Conservation (phyloP, 2,113 vertebrate genomes). For the Cygnus atratus region DNA sequence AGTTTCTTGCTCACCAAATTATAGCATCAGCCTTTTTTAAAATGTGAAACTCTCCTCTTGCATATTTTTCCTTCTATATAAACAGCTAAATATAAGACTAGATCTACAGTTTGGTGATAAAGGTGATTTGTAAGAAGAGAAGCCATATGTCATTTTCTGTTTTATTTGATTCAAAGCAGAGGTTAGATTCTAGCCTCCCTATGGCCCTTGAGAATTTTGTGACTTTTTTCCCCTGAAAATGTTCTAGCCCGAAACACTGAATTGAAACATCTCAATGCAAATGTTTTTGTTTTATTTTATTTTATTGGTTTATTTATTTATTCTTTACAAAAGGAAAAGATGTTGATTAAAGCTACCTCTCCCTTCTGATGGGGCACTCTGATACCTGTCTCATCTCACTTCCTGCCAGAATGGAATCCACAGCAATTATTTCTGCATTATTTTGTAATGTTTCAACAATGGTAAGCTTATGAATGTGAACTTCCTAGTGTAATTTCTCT, state of each 20-base stretch:
- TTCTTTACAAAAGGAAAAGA: fast-evolving
- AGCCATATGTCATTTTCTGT: background rate
- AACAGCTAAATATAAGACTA: background rate
- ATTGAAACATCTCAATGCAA: background rate
- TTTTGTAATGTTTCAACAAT: background rate
- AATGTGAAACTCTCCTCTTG: conserved; percentile 10
- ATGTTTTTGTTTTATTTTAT: background rate
- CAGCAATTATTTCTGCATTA: background rate
- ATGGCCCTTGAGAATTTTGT: background rate
- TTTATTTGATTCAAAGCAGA: background rate
- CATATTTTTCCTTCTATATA: background rate
- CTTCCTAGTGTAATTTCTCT: background rate
- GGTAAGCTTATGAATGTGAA: background rate
- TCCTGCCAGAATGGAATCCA: background rate
- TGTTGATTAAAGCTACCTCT: background rate
- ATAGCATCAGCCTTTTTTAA: background rate
- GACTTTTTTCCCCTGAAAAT: background rate
- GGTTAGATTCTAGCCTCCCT: background rate
- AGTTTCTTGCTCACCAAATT: background rate
- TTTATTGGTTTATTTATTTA: background rate
- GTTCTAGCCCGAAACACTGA: background rate
- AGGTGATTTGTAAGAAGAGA: background rate
- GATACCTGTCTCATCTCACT: background rate
- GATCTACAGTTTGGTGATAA: background rate
- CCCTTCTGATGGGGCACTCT: background rate